Evolutionary conservation across 2,797 vertebrate species (phyloP).

Genomic region (Lepilemur septentrionalis): DNA sequence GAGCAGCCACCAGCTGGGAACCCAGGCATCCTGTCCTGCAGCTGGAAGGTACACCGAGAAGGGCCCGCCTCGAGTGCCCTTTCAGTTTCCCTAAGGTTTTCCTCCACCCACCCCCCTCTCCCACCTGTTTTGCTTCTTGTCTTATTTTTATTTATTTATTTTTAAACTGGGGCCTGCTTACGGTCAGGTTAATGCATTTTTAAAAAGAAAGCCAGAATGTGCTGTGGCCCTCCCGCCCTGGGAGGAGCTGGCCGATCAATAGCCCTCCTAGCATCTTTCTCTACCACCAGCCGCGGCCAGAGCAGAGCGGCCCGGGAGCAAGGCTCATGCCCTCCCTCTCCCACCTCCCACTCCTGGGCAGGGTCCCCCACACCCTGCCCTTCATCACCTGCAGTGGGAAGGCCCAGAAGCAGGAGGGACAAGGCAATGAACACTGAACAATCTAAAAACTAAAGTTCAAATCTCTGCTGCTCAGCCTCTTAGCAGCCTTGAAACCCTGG

Average conservation of each 20-base stretch:
- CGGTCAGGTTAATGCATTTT: constrained; percentile 70
- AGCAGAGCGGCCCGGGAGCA: not conserved
- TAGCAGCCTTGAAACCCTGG: not conserved
- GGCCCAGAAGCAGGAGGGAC: not conserved
- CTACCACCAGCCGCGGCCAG: not conserved
- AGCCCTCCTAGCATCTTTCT: not conserved
- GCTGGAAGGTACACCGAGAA: fast-evolving
- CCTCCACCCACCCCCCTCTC: not conserved
- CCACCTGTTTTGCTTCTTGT: constrained; percentile 11
- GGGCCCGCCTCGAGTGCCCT: not conserved
- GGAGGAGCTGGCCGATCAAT: not conserved
- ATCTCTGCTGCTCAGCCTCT: not conserved
- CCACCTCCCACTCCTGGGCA: not conserved
- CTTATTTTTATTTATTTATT: constrained; percentile 61
- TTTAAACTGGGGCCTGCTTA: constrained; percentile 55
- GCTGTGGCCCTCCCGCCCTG: not conserved
- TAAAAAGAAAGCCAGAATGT: constrained; percentile 56
- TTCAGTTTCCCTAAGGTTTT: not conserved
- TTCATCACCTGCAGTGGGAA: not conserved
- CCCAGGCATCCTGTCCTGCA: not conserved
- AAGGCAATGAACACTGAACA: not conserved
- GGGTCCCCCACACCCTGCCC: not conserved
- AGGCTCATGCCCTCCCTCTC: not conserved
- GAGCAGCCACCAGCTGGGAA: not conserved
- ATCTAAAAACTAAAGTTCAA: not conserved